A percentile compares a stretch with the other conserved stretches of the same genome.
Conservation (phyloP, 2,113 vertebrate genomes). For the Scomber japonicus region DNA sequence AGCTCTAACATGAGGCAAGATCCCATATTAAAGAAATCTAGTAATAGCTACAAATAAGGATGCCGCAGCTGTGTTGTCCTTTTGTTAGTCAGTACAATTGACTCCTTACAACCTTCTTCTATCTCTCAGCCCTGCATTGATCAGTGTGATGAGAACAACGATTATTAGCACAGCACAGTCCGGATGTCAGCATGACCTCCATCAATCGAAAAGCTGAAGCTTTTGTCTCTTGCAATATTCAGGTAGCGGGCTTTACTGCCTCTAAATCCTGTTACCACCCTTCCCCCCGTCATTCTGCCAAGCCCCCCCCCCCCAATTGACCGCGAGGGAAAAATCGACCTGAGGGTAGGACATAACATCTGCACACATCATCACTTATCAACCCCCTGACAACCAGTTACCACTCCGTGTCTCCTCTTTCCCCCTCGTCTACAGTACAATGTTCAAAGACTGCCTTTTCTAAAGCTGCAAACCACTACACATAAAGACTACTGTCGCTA, state of each 20-base stretch:
- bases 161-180: constrained; percentile 49
- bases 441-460: constrained; percentile 47
- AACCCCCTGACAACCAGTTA: constrained; percentile 27
- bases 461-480: constrained; percentile 46
- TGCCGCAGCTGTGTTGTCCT: background rate
- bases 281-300: constrained; percentile 9
- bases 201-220: constrained; percentile 38
- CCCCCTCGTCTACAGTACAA: background rate
- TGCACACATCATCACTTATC: constrained; percentile 76
- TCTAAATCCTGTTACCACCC: constrained; percentile 33
- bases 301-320: constrained; percentile 39
- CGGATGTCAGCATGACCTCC: constrained; percentile 35
- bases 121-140: constrained; percentile 13
- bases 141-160: constrained; percentile 27
- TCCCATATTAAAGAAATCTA: background rate
- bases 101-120: too few species aligned
- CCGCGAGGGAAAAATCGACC: constrained; percentile 38
- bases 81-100: background rate
- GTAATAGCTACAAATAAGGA: background rate
- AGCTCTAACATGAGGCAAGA: background rate
- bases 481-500: constrained; percentile 22
- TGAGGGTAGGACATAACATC: constrained; percentile 51
- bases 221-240: constrained; percentile 65
- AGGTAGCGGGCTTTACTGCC: constrained; percentile 35
- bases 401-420: constrained; percentile 14